Conservation (phyloP, 2,888 invertebrate species). For the Mythimna vitellina region DNA sequence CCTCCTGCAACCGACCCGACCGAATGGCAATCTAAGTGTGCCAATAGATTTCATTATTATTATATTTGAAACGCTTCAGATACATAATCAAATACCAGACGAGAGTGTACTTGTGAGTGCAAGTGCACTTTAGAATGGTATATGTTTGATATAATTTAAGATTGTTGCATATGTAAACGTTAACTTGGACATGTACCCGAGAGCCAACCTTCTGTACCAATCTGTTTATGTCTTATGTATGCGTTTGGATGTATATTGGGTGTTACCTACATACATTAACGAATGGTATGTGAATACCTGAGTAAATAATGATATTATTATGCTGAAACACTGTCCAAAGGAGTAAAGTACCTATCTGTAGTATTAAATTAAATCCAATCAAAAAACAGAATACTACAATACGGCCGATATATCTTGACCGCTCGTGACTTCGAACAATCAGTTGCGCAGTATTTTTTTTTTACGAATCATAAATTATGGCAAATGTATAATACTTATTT, state of each 20-base stretch:
- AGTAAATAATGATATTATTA: background rate
- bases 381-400: too few species aligned
- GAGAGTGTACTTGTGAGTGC: background rate
- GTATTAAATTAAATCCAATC: background rate
- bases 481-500: too few species aligned
- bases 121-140: background rate
- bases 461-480: too few species aligned
- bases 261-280: background rate
- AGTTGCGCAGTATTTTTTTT: too few species aligned
- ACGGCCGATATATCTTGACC: too few species aligned
- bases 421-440: too few species aligned
- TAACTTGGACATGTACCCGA: background rate
- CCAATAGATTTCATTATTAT: too few species aligned
- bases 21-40: background rate
- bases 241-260: background rate
- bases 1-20: background rate
- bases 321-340: background rate
- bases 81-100: too few species aligned
- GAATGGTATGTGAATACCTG: background rate
- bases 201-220: background rate
- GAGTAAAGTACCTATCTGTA: background rate
- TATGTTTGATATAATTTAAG: background rate
- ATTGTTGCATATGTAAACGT: background rate
- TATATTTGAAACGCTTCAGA: background rate
- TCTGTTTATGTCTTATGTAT: conserved; percentile 1